These are phyloP conservation scores for Benitochromis conjunctus DNA, from an alignment of 2,113 vertebrate genomes.

Conservation along the genomic window DNA sequence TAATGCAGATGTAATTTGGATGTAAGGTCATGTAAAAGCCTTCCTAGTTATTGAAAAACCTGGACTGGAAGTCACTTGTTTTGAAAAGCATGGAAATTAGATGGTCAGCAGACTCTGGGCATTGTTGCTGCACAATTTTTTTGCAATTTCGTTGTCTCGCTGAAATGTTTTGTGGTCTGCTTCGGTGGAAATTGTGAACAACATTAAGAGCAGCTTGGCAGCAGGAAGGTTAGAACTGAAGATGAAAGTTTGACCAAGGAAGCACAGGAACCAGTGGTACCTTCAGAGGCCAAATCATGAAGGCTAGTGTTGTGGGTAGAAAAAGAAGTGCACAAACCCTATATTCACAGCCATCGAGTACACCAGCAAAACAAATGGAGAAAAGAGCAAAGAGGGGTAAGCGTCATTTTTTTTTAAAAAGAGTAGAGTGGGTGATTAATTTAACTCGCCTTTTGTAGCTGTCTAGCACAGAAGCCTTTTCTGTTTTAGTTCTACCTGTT, in stretches of 20 bases:
- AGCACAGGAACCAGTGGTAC: not conserved
- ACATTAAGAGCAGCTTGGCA: constrained; percentile 33
- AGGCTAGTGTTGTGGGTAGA: constrained; percentile 29
- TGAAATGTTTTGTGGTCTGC: not conserved
- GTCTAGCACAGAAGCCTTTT: not conserved
- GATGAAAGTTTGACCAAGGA: constrained; percentile 14
- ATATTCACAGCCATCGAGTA: constrained; percentile 56
- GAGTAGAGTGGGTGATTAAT: constrained; percentile 34
- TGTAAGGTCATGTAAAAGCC: not conserved
- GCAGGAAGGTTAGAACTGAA: constrained; percentile 28
- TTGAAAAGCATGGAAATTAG: not conserved
- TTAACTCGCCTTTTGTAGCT: not conserved
- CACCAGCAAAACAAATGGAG: constrained; percentile 3
- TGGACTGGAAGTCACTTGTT: not conserved
- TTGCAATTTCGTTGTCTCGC: not conserved
- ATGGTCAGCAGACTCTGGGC: not conserved
- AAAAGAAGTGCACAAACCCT: constrained; percentile 36
- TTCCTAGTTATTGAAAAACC: not conserved
- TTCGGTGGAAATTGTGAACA: not conserved
- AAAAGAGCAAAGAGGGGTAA: not conserved
- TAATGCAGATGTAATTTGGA: not conserved
- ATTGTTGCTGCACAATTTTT: not conserved
- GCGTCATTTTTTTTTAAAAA: not conserved
- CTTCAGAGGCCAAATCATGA: constrained; percentile 2
- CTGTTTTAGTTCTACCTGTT: not conserved